Evolutionary conservation across 2,888 invertebrate genomes (phyloP).

Genomic region (Apocheima hispidaria): DNA sequence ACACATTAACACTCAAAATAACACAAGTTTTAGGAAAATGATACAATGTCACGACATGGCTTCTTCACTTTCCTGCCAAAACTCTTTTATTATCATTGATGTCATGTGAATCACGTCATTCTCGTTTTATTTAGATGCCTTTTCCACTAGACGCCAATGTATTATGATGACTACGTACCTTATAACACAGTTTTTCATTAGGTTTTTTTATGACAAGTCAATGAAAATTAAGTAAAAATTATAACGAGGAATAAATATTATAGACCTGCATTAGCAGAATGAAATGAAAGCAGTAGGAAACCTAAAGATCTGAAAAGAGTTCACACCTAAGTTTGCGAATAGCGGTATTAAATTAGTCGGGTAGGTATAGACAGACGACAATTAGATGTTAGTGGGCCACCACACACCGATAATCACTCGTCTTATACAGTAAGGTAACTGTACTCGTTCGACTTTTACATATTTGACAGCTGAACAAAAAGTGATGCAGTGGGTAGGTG

Average conservation of each 20-base stretch:
- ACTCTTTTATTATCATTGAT: neutral
- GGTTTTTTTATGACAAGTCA: too few species aligned
- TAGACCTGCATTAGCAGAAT: neutral
- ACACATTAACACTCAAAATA: too few species aligned
- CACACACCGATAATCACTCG: slow-evolving; percentile 61
- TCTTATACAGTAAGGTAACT: slow-evolving; percentile 67
- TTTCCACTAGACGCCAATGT: neutral
- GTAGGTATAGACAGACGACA: slow-evolving; percentile 62
- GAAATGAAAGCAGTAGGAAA: neutral
- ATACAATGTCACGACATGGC: too few species aligned
- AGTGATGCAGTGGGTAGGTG: slow-evolving; percentile 42
- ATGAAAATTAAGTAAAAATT: too few species aligned
- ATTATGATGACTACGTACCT: neutral
- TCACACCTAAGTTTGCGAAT: slow-evolving; percentile 49
- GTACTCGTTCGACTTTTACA: slow-evolving; percentile 61
- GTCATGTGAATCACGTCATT: slow-evolving; percentile 2
- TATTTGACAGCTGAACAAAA: slow-evolving; percentile 55
- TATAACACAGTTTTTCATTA: neutral
- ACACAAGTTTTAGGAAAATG: too few species aligned
- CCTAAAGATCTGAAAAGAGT: slow-evolving; percentile 1
- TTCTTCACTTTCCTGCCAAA: too few species aligned
- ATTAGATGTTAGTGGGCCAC: slow-evolving; percentile 78
- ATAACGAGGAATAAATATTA: too few species aligned
- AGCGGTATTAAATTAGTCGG: slow-evolving; percentile 70
- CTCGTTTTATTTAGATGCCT: too few species aligned